Conservation (phyloP, 2,113 vertebrate species). For the Mesocricetus auratus region DNA sequence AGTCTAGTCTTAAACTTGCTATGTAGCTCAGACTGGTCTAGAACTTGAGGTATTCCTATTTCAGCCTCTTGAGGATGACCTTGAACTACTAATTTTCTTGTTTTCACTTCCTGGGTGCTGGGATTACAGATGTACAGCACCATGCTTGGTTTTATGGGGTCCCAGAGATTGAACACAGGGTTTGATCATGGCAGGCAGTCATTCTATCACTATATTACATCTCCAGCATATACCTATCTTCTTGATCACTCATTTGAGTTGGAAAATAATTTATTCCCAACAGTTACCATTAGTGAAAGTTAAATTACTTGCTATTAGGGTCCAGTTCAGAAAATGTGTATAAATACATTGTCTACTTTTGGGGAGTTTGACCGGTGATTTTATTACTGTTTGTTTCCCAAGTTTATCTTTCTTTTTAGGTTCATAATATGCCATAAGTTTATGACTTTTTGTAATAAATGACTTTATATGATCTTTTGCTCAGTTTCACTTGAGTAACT, state of each 20-base stretch:
- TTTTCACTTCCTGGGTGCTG: neutral
- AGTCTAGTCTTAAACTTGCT: neutral
- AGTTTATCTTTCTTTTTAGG: constrained; percentile 31
- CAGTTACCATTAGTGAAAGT: neutral
- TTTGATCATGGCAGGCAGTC: neutral
- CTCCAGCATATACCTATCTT: neutral
- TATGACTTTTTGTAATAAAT: constrained; percentile 52
- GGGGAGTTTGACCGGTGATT: neutral
- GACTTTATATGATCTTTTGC: constrained; percentile 36
- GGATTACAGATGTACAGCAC: neutral
- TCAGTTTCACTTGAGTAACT: constrained; percentile 44
- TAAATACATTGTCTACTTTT: neutral
- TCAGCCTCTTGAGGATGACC: no score
- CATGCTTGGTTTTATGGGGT: neutral
- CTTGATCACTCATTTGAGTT: constrained; percentile 22
- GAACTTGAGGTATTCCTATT: no score
- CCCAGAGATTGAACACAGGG: neutral
- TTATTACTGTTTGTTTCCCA: constrained; percentile 28
- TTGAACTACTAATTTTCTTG: no score
- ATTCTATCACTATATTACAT: neutral
- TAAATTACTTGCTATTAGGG: neutral
- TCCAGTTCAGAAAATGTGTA: neutral
- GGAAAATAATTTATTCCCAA: neutral
- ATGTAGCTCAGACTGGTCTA: no score
- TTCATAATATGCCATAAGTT: constrained; percentile 5